Conservation (phyloP, 1,140 invertebrate species). For the Zeugodacus cucurbitae region DNA sequence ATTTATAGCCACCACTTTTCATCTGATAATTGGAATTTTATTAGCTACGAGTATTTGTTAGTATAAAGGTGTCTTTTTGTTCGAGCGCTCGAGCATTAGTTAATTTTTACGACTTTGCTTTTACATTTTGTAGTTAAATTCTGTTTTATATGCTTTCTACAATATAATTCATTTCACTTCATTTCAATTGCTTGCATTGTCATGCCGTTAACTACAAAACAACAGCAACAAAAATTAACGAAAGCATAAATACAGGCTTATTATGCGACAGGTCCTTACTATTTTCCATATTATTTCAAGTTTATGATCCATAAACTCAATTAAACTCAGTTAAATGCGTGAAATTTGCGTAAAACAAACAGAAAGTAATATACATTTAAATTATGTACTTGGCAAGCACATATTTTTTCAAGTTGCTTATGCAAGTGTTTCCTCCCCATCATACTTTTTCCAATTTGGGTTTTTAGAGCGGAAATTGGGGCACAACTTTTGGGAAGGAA, state of each 20-base stretch:
- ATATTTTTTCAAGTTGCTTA: neutral
- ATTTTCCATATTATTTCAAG: neutral
- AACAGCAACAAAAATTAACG: neutral
- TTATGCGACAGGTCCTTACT: neutral
- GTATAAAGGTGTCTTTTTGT: constrained; percentile 45
- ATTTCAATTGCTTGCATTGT: neutral
- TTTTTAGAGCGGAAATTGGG: neutral
- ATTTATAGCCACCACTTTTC: constrained; percentile 47
- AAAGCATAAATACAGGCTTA: neutral
- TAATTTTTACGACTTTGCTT: neutral
- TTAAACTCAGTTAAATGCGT: constrained; percentile 30
- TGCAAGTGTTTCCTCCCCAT: neutral
- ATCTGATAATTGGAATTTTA: constrained; percentile 65
- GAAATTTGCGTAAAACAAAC: constrained; percentile 26
- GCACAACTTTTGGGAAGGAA: neutral
- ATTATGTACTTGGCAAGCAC: neutral
- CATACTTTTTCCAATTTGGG: neutral
- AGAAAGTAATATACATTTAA: neutral
- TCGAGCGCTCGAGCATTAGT: neutral
- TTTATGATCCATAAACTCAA: constrained; percentile 30
- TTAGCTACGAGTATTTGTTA: constrained; percentile 64
- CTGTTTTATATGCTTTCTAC: neutral
- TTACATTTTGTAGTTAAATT: neutral
- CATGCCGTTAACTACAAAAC: neutral
- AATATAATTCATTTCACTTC: neutral